phyloP scores from a whole-genome alignment of 2,113 vertebrate species.

The Falco punctatus region DNA sequence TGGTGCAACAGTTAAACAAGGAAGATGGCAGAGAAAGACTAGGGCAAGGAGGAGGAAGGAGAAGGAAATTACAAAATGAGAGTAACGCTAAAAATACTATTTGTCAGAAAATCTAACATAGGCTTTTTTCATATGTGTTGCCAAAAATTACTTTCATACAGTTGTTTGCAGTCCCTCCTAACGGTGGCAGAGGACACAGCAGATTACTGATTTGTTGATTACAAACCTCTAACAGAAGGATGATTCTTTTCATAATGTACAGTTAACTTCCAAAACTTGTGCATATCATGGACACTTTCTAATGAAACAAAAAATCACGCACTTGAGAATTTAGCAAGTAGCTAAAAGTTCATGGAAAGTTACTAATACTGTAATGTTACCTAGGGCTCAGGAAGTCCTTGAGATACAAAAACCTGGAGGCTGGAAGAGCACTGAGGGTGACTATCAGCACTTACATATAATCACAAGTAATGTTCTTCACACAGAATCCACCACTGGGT shows the following conservation, averaged over 20 bases:
- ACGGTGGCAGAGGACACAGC: not conserved
- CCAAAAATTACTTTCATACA: not conserved
- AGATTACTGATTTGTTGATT: not conserved
- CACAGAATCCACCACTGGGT: not conserved
- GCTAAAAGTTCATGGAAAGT: not conserved
- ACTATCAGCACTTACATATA: not conserved
- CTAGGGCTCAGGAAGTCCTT: not conserved
- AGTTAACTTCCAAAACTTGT: not conserved
- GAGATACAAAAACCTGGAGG: not conserved
- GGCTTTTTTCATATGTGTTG: rapidly evolving
- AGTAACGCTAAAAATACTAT: not conserved
- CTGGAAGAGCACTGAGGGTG: not conserved
- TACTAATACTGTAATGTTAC: not conserved
- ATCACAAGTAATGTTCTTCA: not conserved
- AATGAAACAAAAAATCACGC: not conserved
- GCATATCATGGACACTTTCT: not conserved
- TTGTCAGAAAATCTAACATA: not conserved
- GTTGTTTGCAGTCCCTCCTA: not conserved
- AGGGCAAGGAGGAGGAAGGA: not conserved
- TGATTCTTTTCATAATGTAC: not conserved
- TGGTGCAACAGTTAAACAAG: not conserved
- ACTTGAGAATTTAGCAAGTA: not conserved
- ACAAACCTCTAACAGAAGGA: not conserved
- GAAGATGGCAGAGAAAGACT: not conserved
- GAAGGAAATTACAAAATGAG: not conserved